These are phyloP conservation scores for Hirtodrosophila confusa DNA, from an alignment of 2,888 invertebrate genomes.

Conservation along the genomic window DNA sequence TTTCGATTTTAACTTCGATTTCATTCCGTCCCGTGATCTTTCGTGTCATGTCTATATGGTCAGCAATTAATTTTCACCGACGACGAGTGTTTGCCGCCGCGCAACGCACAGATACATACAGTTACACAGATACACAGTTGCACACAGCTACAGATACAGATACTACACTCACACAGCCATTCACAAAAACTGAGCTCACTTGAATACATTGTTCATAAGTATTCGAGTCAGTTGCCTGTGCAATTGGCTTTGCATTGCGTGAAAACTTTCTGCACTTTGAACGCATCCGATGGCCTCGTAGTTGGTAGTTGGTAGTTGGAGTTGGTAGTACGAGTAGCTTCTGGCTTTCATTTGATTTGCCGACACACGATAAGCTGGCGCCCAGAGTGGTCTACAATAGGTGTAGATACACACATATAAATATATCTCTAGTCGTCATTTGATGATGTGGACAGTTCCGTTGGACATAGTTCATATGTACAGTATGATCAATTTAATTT, in stretches of 20 bases:
- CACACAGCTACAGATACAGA: constrained; percentile 5
- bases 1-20: constrained; percentile 36
- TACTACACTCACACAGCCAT: constrained; percentile 3
- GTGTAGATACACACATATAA: neutral
- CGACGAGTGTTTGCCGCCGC: constrained; percentile 1
- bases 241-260: constrained; percentile 23
- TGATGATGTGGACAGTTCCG: constrained; percentile 1
- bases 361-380: constrained; percentile 68
- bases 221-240: constrained; percentile 7
- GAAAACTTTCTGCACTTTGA: constrained; percentile 66
- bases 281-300: constrained; percentile 21
- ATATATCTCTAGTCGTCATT: constrained; percentile 4
- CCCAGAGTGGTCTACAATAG: constrained; percentile 19
- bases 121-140: constrained; percentile 11
- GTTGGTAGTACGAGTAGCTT: neutral
- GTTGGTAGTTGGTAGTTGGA: neutral
- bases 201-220: constrained; percentile 10
- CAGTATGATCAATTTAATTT: constrained; percentile 63
- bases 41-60: constrained; percentile 64
- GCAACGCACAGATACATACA: too few relatives aligned
- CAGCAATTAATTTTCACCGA: constrained; percentile 65
- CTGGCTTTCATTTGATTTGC: constrained; percentile 46
- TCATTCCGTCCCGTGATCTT: constrained; percentile 64
- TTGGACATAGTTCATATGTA: neutral
- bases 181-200: neutral